These are phyloP conservation scores for Sardinella longiceps DNA, from an alignment of 2,797 vertebrate species.

Conservation along the genomic window DNA sequence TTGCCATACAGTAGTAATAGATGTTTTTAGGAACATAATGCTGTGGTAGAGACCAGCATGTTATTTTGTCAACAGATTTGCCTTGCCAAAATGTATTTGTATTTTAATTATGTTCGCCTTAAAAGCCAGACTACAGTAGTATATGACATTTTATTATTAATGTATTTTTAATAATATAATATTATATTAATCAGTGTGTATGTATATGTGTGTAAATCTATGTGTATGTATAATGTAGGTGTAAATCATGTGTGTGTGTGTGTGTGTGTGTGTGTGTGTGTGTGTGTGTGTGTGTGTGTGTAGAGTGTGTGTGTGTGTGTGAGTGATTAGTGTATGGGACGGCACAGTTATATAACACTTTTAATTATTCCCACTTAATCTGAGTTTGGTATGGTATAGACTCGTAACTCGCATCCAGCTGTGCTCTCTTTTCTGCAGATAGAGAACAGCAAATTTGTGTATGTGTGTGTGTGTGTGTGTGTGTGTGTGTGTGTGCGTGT, in stretches of 20 bases:
- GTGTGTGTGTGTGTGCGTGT: neutral
- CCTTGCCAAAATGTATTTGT: too few relatives aligned
- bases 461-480: neutral
- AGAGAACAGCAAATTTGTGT: neutral
- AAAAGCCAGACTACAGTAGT: too few relatives aligned
- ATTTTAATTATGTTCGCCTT: too few relatives aligned
- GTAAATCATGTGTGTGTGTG: too few relatives aligned
- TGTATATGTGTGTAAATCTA: neutral
- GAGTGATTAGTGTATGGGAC: neutral
- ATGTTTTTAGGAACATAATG: too few relatives aligned
- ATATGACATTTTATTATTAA: too few relatives aligned
- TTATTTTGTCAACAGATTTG: too few relatives aligned
- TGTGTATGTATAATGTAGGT: too few relatives aligned
- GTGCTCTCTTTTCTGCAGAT: neutral
- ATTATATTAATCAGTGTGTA: too few relatives aligned
- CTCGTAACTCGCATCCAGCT: neutral
- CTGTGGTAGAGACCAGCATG: too few relatives aligned
- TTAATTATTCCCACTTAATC: slow-evolving; percentile 7
- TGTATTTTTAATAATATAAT: too few relatives aligned
- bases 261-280: neutral
- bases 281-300: neutral
- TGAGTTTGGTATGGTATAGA: neutral
- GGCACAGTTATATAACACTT: neutral
- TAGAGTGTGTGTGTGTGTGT: neutral
- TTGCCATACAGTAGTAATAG: too few relatives aligned